These are phyloP conservation scores for Lates japonicus DNA, from an alignment of 2,797 vertebrate genomes.

Conservation along the genomic window DNA sequence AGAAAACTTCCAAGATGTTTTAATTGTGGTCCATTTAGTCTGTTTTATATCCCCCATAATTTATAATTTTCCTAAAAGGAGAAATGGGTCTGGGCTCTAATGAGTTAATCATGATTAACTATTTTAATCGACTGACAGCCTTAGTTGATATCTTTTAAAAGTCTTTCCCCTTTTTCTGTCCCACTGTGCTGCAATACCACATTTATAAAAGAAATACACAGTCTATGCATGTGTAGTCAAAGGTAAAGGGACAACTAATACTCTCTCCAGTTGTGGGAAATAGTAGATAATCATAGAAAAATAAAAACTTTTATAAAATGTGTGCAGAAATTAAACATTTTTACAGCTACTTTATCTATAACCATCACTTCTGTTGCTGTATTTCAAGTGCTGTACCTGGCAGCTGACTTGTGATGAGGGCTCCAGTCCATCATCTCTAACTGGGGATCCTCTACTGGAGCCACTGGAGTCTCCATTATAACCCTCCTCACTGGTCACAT, in stretches of 20 bases:
- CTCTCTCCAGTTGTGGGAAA: background rate
- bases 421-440: constrained; percentile 59
- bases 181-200: too few species aligned
- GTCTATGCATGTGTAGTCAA: background rate
- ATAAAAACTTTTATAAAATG: background rate
- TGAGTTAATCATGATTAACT: too few species aligned
- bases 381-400: constrained; percentile 67
- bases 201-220: too few species aligned
- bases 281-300: background rate
- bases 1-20: too few species aligned
- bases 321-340: background rate
- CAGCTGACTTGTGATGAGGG: constrained; percentile 62
- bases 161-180: too few species aligned
- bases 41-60: too few species aligned
- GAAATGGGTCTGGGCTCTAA: too few species aligned
- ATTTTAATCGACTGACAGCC: too few species aligned
- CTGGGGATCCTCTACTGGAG: constrained; percentile 74
- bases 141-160: too few species aligned
- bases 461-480: constrained; percentile 72
- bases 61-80: too few species aligned
- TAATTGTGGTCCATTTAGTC: too few species aligned
- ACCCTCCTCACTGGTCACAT: constrained; percentile 80
- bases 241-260: background rate
- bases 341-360: background rate
- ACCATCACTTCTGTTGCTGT: background rate